Evolutionary conservation across 2,797 vertebrate genomes (phyloP), one percentile per base, ranked within the genome.

Genomic region (Astyanax mexicanus): DNA sequence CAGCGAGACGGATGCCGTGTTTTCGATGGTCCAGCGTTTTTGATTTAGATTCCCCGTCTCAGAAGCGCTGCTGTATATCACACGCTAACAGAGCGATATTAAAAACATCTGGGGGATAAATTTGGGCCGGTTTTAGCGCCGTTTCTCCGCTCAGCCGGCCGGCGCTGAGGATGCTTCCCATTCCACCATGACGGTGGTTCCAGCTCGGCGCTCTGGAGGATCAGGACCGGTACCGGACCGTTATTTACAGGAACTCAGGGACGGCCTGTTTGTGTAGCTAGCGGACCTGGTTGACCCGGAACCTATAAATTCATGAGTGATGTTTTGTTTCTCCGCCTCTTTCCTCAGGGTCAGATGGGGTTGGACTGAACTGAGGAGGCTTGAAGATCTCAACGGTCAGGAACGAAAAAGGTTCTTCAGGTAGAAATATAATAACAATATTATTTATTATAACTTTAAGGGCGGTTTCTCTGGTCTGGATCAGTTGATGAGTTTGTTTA

Each of bases 191-290:
- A 82, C 88, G 71, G 74, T 13, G 40, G 72, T 82, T 81, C 65
- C 78, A 74, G 78, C 78, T 74, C 54, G 64, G 72, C 38, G n/a
- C 68, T 13, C 77, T 61, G 61, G 80, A 37, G 51, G 81, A 65
- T 71, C 67, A 52, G 70, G 68, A 82, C 52, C 19, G 11, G 81
- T 81, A 21, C 13, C 79, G 78, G 49, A 44, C 57, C 11, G 68
- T 92, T 92, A 93, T 94, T 93, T 92, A 93, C 88, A 85, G 87
- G 79, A 45, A 87, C 86, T 81, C 75, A 29, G 90, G 82, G 91
- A 89, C 78, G 19, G 75, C 75, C 81, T 90, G 92, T 92, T 93
- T 92, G 86, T 88, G 86, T 87, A 89, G 88, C 79, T 88, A 85
- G 80, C 82, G 75, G 89, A 92, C 88, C 88, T 86, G 88, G 83